A percentile compares a stretch with the other conserved stretches of the same genome.
Conservation (phyloP, 1,140 invertebrate genomes). For the Adoxophyes honmai region DNA sequence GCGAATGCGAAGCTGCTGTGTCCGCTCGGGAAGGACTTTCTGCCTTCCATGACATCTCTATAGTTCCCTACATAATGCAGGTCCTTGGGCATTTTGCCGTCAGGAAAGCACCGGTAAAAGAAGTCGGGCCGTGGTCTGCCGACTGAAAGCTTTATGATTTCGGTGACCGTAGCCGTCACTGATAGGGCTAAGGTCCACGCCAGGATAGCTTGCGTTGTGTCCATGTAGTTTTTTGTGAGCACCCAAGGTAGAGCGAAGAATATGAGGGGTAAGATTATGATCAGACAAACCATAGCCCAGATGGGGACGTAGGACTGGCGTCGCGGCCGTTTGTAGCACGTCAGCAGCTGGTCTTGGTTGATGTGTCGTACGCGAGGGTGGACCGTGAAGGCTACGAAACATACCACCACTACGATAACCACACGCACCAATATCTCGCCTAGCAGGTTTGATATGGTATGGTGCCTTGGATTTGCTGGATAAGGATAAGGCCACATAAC, state of each 20-base stretch:
- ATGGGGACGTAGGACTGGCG: conserved; percentile 82
- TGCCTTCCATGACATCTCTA: conserved; percentile 83
- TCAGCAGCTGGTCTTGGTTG: conserved; percentile 85
- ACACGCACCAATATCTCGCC: conserved; percentile 24
- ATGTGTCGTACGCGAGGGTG: conserved; percentile 84
- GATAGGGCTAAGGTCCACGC: conserved; percentile 80
- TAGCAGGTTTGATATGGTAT: conserved; percentile 17
- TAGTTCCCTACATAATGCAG: conserved; percentile 82
- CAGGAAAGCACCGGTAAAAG: conserved; percentile 88
- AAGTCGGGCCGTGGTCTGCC: conserved; percentile 90
- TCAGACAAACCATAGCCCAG: conserved; percentile 79
- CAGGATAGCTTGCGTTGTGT: conserved; percentile 35
- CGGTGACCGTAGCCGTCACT: conserved; percentile 84
- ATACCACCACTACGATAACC: conserved; percentile 24
- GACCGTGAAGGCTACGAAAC: conserved; percentile 40
- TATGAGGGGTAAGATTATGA: conserved; percentile 79
- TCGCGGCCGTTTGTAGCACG: conserved; percentile 84
- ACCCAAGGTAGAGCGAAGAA: conserved; percentile 77
- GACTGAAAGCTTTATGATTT: conserved; percentile 85
- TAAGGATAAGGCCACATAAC: too few species aligned
- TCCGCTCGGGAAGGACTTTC: conserved; percentile 94
- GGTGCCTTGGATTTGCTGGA: too few species aligned
- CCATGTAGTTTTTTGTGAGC: conserved; percentile 20
- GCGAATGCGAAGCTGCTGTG: conserved; percentile 90
- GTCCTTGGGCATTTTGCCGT: conserved; percentile 79